These are phyloP conservation scores for Mythimna lalbum DNA, from an alignment of 2,888 invertebrate genomes.

Conservation along the genomic window DNA sequence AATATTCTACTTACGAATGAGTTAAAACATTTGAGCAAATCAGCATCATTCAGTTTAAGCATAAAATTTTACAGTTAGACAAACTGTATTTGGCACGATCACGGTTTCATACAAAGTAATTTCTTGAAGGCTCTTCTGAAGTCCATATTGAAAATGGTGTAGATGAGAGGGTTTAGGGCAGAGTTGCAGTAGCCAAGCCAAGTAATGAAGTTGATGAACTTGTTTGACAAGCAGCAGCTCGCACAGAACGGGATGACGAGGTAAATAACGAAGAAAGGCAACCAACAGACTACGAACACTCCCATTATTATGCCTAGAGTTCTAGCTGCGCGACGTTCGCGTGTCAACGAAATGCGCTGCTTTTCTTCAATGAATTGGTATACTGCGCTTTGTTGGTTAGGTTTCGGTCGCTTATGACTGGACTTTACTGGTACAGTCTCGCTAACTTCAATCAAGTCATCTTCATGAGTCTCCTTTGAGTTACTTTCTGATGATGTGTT, in stretches of 20 bases:
- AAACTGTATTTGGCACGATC: constrained; percentile 79
- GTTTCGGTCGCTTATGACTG: constrained; percentile 75
- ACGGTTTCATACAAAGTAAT: constrained; percentile 88
- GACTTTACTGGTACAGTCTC: constrained; percentile 75
- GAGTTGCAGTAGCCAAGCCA: constrained; percentile 98
- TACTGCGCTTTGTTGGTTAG: constrained; percentile 91
- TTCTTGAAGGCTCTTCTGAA: constrained; percentile 97
- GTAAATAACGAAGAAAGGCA: constrained; percentile 99
- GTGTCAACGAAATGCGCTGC: constrained; percentile 97
- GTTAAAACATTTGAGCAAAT: constrained; percentile 85
- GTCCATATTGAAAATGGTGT: constrained; percentile 98
- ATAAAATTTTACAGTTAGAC: constrained; percentile 64
- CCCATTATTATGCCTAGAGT: constrained; percentile 99
- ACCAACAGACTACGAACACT: constrained; percentile 99
- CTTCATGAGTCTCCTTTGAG: constrained; percentile 86
- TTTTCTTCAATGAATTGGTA: constrained; percentile 97
- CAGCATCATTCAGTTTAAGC: constrained; percentile 76
- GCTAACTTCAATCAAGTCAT: constrained; percentile 79
- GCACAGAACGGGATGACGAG: constrained; percentile 97
- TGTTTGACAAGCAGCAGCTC: constrained; percentile 94
- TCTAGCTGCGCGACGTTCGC: constrained; percentile 98
- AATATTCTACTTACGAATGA: constrained; percentile 68
- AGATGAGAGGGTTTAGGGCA: constrained; percentile 97
- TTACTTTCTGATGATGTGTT: constrained; percentile 88
- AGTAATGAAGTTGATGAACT: constrained; percentile 96